Evolutionary conservation across 2,113 vertebrate species (phyloP), one percentile per base, ranked within the genome.

Genomic region (Nycticryphes semicollaris): DNA sequence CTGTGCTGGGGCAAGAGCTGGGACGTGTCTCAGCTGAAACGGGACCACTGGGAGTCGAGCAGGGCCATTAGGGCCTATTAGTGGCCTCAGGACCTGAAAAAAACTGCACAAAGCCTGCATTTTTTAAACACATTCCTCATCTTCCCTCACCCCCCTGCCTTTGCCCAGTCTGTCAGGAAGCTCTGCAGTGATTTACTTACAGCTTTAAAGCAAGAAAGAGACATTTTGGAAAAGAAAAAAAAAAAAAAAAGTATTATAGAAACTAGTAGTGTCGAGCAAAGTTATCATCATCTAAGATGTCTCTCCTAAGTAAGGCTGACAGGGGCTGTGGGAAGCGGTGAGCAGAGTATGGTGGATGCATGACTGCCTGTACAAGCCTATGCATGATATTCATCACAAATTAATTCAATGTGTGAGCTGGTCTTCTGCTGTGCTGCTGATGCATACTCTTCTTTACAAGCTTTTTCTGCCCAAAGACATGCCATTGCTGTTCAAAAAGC

Each of bases 101-200:
- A 53, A 80, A 9, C 15, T 66, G 4, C 23, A 6, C 25, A 17
- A 30, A 62, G 4, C 27, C 1, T 41, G 33, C 19, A 25, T 20
- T 28, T 70, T 87, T 35, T 14, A 81, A 63, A 16, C 11, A 33
- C 2, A 7, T 24, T 60, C 3, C 19, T 78, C 11, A 23, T 14
- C 4, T 6, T 3, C 0, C 10, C 7, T 7, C 3, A 0, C 4
- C 12, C 5, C 14, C 14, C 17, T 2, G 3, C 0, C 30, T 57
- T 41, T 41, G 28, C 22, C 31, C 63, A 14, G 3, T 70, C 31
- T 73, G 33, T 67, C 27, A 28, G 76, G 51, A 85, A 78, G 24
- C 33, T 35, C 37, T 87, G 27, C 25, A 25, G 16, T 1, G 21
- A 25, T 64, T 87, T 39, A 30, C 16, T 84, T 33, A 20, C 1